Conservation (phyloP, 2,888 invertebrate genomes). For the Artemia sp. region DNA sequence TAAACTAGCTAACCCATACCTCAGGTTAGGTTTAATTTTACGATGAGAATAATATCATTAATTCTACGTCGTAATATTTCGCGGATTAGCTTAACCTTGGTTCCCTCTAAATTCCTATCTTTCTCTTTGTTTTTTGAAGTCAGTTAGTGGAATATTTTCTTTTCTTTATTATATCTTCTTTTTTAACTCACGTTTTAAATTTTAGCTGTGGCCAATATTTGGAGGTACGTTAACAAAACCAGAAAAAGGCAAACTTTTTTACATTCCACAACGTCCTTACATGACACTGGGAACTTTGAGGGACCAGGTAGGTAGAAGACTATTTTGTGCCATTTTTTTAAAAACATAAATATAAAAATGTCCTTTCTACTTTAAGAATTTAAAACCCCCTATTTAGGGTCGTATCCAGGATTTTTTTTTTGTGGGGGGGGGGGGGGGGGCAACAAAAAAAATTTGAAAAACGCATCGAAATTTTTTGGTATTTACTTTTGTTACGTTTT, state of each 20-base stretch:
- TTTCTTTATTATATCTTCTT: slow-evolving; percentile 11
- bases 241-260: slow-evolving; percentile 84
- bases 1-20: neutral
- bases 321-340: too few relatives aligned
- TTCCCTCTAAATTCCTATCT: slow-evolving; percentile 11
- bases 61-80: neutral
- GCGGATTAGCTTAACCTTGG: neutral
- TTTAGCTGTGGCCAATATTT: slow-evolving; percentile 80
- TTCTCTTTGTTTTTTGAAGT: slow-evolving; percentile 16
- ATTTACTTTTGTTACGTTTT: too few relatives aligned
- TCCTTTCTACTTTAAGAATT: too few relatives aligned
- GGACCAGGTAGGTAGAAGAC: slow-evolving; percentile 49
- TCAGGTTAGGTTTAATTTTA: neutral
- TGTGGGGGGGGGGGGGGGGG: too few relatives aligned
- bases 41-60: slow-evolving; percentile 16
- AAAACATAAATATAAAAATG: too few relatives aligned
- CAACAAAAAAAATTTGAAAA: too few relatives aligned
- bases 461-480: too few relatives aligned
- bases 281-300: slow-evolving; percentile 89
- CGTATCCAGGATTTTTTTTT: too few relatives aligned
- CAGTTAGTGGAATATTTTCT: slow-evolving; percentile 10
- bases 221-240: slow-evolving; percentile 86
- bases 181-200: slow-evolving; percentile 22
- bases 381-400: too few relatives aligned
- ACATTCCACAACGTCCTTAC: slow-evolving; percentile 91